phyloP scores from a whole-genome alignment of 1,140 invertebrate genomes.

The Mycetomoellerius zeteki region DNA sequence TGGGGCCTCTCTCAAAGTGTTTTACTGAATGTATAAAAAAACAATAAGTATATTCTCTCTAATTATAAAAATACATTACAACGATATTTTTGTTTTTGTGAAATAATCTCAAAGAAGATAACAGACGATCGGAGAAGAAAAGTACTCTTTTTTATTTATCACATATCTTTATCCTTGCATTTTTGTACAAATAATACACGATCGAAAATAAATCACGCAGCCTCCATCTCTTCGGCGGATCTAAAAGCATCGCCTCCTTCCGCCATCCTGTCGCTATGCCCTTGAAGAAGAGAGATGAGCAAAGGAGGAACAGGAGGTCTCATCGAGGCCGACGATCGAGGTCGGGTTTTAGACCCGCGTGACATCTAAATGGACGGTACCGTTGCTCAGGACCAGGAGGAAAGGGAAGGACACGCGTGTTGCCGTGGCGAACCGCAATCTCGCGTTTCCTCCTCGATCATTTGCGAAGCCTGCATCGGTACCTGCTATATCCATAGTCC shows the following conservation, averaged over 20 bases:
- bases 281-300: slow-evolving; percentile 27
- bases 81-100: background rate
- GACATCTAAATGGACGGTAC: slow-evolving; percentile 71
- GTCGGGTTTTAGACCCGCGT: slow-evolving; percentile 75
- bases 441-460: slow-evolving; percentile 1
- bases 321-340: slow-evolving; percentile 79
- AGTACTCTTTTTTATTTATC: background rate
- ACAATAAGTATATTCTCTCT: background rate
- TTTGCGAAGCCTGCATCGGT: slow-evolving; percentile 37
- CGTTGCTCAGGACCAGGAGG: slow-evolving; percentile 53
- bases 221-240: background rate
- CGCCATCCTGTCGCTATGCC: background rate
- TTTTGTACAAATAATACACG: background rate
- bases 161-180: background rate
- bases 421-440: background rate
- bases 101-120: slow-evolving; percentile 1
- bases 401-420: slow-evolving; percentile 22
- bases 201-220: background rate
- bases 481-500: slow-evolving; percentile 38
- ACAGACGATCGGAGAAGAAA: background rate
- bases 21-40: background rate
- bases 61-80: background rate
- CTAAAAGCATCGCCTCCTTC: background rate
- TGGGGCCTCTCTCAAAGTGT: background rate
- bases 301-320: slow-evolving; percentile 43